Base-by-base conservation (phyloP, 2,888 invertebrate species). In the Beris chalybata region DNA sequence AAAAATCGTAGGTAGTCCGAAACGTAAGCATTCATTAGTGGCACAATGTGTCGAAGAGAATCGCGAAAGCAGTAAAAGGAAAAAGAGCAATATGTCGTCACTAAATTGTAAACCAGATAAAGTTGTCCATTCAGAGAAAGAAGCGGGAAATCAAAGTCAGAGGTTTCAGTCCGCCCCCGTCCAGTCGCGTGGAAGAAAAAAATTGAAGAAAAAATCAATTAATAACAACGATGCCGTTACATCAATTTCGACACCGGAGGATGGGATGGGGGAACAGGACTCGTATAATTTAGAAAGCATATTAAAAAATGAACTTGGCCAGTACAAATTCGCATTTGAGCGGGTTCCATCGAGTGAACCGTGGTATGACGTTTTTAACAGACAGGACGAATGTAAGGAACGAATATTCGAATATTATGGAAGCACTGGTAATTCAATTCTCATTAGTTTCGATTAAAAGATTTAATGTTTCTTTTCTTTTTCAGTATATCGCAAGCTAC, bases 331-430 rank as follows among this genome's bases (percentile, higher is more conserved):
- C 74, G 87, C 89, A 0, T 93, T 93, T 76, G 92, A 93, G 78
- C 84, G 85, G 13, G 83, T 90, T 67, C 92, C 92, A 1, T 82
- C 81, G 44, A 85, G 86, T 29, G 91, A 92, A 75, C 85, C 90
- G 0, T 93, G 93, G 93, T 91, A 87, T 76, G 85, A 87, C 70
- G 89, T 92, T 1, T 93, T 91, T 75, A 84, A 85, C 70, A 83
- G 93, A 1, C 91, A 92, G 75, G 92, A 92, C 75, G 84, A 85
- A 57, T 88, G 89, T 13, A 85, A 87, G 70, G 86, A 89, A 72
- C 84, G 82, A 76, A 85, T 85, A 75, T 84, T 85, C 82, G 79
- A 83, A 78, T 80, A 81, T 70, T 81, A 76, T 68, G 81, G 79
- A 5, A 75, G 74, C 43, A 79, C 78, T 32, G 69, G 70, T 70